Base-by-base conservation (phyloP, 2,113 vertebrate species). In the Python bivittatus region DNA sequence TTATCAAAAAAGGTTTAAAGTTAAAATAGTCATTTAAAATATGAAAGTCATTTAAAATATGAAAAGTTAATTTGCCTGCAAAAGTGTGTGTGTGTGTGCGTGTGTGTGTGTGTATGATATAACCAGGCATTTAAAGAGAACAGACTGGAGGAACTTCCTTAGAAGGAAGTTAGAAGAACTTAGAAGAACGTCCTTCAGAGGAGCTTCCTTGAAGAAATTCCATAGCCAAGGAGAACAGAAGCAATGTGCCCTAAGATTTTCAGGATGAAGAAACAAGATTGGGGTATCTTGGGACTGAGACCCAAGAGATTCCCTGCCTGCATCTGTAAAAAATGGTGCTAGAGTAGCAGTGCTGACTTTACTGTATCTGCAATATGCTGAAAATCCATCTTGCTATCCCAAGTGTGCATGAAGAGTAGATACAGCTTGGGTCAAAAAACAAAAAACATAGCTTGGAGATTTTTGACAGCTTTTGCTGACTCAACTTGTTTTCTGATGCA, bases 401-500 rank as follows among this genome's bases (percentile, higher is more conserved):
- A 91, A 33, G 29, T 22, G 27, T 84, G 29, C 13, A 90, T 56
- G 25, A 42, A 84, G 48, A 72, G 92, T 8, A 8, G 33, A 5
- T 44, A 53, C n/a, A 68, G 42, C 53, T 68, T 72, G 33, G 52
- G n/a, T 23, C 20, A 42, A 56, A 91, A 44, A 44, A 44, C 44
- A 2, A 44, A 44, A 57, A 25, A 38, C 8, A 8, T 42, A 52
- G 53, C 54, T 83, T 48, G 5, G 61, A 13, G 42, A 33, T 33
- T 90, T 93, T 90, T 93, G 84, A 48, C 52, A 72, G 17, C 13
- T 4, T 68, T 79, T 48, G 60, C 84, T 93, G 88, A 93, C 84
- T 68, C 20, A 15, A 79, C 22, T 48, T 90, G 3, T 44, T 85
- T 5, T 44, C 44, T 44, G 44, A 44, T 5, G 44, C 44, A 44